Base-by-base conservation (phyloP, 2,113 vertebrate genomes). In the Panthera tigris region DNA sequence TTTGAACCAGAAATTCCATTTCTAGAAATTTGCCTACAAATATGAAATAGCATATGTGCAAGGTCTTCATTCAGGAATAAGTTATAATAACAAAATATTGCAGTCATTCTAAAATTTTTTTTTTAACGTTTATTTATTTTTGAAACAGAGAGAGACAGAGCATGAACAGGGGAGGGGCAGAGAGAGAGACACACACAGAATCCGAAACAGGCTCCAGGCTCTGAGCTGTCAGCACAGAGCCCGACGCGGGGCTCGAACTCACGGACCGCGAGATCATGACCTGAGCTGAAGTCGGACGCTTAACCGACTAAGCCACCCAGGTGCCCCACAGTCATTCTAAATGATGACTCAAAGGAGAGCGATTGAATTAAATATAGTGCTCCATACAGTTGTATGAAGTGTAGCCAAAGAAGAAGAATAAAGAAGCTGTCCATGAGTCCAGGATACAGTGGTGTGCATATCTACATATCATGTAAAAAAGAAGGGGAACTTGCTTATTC, bases 51-150 rank as follows among this genome's bases (percentile, higher is more conserved):
- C 33, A 31, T 50, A 33, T 81, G 6, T 45, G 7, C 18, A 71
- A 93, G 27, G 33, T 92, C 95, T 80, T 82, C 13, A 73, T 82
- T 96, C 84, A 91, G 19, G 15, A 91, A 55, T 89, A 66, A 79
- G 41, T 92, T 79, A 55, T 74, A 71, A 14, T n/a, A 79, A 61
- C 11, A 74, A 85, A 92, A 68, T 1, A 27, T 25, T 84, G 1
- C 18, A 61, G n/a, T 73, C 29, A 76, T 14, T 92, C 61, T 82
- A 90, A 89, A 66, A 39, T 39, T 39, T 39, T 39, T 39, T 39
- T 39, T 39, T 39, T 39, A 39, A 39, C 39, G 39, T 39, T 39
- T 39, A 39, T 39, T 39, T 39, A 39, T 39, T 39, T 39, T 39
- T 39, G 39, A 39, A 4, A 39, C 39, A 39, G 39, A 39, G 39